phyloP scores from a whole-genome alignment of 2,113 vertebrate genomes.

The Colaptes auratus region DNA sequence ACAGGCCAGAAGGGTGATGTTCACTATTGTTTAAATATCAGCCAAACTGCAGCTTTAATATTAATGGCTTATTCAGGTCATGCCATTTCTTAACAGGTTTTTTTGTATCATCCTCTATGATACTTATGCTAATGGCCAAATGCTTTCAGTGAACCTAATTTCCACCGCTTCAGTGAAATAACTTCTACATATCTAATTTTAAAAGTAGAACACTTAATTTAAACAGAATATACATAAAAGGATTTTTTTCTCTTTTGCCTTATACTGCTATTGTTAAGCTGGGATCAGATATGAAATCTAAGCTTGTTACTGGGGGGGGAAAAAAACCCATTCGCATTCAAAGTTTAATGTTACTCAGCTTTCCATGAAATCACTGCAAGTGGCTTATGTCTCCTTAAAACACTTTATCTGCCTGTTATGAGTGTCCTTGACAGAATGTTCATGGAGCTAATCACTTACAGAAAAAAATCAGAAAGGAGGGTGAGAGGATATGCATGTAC shows the following conservation, averaged over 20 bases:
- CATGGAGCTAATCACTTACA: not conserved
- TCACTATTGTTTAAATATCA: conserved; percentile 51
- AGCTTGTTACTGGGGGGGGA: conserved; percentile 21
- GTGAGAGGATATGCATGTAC: not conserved
- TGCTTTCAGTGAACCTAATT: conserved; percentile 60
- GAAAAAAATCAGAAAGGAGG: not conserved
- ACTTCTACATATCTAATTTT: conserved; percentile 50
- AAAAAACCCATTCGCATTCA: conserved; percentile 27
- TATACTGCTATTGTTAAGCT: conserved; percentile 31
- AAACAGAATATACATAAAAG: conserved; percentile 56
- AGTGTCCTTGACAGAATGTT: conserved; percentile 51
- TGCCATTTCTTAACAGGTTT: not conserved
- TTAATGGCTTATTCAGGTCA: conserved; percentile 44
- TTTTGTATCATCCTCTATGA: conserved; percentile 36
- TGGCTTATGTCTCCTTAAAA: not conserved
- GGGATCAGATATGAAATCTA: conserved; percentile 51
- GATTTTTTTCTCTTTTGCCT: conserved; percentile 7
- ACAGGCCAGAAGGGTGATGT: conserved; percentile 48
- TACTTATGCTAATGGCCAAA: conserved; percentile 64
- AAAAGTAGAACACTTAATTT: conserved; percentile 61
- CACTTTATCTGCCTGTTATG: conserved; percentile 23
- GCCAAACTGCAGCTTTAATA: conserved; percentile 42
- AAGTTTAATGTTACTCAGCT: conserved; percentile 42
- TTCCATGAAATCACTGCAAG: conserved; percentile 17
- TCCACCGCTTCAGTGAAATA: conserved; percentile 57